phyloP scores from a whole-genome alignment of 2,797 vertebrate species.

The Pseudopleuronectes americanus region DNA sequence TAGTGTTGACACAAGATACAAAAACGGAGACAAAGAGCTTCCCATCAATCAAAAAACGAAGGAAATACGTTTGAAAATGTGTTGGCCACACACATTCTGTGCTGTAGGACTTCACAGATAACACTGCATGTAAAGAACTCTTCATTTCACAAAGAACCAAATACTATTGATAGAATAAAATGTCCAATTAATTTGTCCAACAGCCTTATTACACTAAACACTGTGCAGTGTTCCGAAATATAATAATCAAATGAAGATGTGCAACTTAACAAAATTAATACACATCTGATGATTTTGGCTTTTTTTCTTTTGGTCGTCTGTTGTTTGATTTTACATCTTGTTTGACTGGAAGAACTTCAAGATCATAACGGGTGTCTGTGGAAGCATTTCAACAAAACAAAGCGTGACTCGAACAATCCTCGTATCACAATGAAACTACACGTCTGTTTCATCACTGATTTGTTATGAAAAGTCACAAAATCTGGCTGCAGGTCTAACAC shows the following conservation, averaged over 20 bases:
- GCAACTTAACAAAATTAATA: conserved; percentile 24
- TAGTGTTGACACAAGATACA: conserved; percentile 57
- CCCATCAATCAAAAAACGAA: conserved; percentile 43
- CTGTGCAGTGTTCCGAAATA: conserved; percentile 25
- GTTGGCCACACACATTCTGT: conserved; percentile 29
- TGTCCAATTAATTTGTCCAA: conserved; percentile 21
- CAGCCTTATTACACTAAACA: conserved; percentile 43
- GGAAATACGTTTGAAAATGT: conserved; percentile 28
- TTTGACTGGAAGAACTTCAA: conserved; percentile 66
- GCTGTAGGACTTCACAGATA: conserved; percentile 27
- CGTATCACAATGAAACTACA: conserved; percentile 21
- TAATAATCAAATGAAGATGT: conserved; percentile 15
- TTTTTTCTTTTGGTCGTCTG: conserved; percentile 8
- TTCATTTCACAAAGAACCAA: conserved; percentile 5
- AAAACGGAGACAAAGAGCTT: conserved; percentile 45
- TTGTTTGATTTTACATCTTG: conserved; percentile 35
- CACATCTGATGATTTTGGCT: conserved; percentile 21
- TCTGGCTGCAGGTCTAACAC: conserved; percentile 16
- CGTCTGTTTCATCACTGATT: conserved; percentile 39
- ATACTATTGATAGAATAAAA: conserved; percentile 37
- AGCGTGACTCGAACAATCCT: conserved; percentile 28
- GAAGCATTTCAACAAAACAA: conserved; percentile 51
- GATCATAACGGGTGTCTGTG: conserved; percentile 35
- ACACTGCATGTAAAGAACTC: conserved; percentile 20
- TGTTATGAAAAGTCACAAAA: conserved; percentile 27